phyloP scores from a whole-genome alignment of 2,888 invertebrate species.

The Phortica magna region DNA sequence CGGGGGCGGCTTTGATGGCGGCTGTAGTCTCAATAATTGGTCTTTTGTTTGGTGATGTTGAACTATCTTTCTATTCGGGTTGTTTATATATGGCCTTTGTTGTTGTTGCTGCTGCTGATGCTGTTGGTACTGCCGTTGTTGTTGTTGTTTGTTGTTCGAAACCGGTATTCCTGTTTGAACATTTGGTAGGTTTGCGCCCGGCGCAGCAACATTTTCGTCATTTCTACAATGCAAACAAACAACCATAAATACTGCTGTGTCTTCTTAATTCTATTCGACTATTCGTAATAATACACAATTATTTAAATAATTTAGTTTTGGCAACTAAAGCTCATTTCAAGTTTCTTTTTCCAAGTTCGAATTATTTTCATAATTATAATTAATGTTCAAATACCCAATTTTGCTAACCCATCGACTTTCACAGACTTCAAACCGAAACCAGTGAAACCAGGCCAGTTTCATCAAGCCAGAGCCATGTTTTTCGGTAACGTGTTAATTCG shows the following conservation, averaged over 20 bases:
- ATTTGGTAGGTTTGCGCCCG: conserved; percentile 5
- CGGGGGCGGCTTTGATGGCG: conserved; percentile 60
- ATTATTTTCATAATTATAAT: no score
- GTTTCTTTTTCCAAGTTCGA: no score
- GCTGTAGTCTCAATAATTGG: conserved; percentile 51
- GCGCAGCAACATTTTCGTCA: conserved; percentile 57
- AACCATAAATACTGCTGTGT: not conserved
- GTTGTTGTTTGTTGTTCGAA: conserved; percentile 33
- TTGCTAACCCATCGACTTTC: no score
- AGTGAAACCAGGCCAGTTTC: no score
- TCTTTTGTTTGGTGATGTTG: conserved; percentile 36
- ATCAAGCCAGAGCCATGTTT: no score
- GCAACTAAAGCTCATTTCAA: no score
- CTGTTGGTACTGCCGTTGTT: conserved; percentile 33
- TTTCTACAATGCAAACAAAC: conserved; percentile 50
- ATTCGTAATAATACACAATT: no score
- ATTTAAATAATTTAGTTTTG: no score
- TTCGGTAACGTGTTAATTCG: no score
- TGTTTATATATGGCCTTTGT: conserved; percentile 19
- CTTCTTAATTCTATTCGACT: not conserved
- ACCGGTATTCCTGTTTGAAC: not conserved
- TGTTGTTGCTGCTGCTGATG: conserved; percentile 37
- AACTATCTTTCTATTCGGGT: conserved; percentile 32
- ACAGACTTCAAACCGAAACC: no score
- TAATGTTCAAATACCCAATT: no score